phyloP scores from a whole-genome alignment of 2,888 invertebrate genomes.

The Parapristionchus giblindavisi region DNA sequence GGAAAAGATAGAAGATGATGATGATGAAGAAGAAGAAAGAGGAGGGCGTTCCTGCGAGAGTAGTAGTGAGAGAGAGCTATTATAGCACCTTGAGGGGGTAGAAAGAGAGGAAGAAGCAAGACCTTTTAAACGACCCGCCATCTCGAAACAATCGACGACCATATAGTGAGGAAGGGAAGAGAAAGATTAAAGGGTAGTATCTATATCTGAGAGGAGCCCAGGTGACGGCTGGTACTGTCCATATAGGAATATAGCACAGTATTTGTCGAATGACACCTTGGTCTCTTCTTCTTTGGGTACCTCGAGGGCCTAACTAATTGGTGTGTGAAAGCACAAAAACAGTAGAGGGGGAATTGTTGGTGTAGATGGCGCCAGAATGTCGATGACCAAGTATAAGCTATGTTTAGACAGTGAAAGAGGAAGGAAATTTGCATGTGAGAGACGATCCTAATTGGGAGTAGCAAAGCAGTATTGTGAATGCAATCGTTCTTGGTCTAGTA shows the following conservation, averaged over 20 bases:
- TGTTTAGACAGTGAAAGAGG: constrained; percentile 26
- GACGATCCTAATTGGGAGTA: constrained; percentile 11
- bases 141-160: constrained; percentile 25
- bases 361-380: constrained; percentile 1
- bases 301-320: background rate
- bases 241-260: too few relatives aligned
- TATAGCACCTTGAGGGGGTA: constrained; percentile 19
- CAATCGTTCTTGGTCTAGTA: too few relatives aligned
- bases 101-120: background rate
- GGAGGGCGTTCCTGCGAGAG: constrained; percentile 4
- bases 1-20: background rate
- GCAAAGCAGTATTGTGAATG: constrained; percentile 2
- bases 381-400: constrained; percentile 30
- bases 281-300: background rate
- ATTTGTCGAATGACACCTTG: background rate
- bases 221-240: too few relatives aligned
- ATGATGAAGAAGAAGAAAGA: background rate
- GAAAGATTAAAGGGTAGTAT: background rate
- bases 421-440: constrained; percentile 31
- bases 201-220: too few relatives aligned
- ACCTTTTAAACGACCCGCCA: constrained; percentile 1
- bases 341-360: background rate
- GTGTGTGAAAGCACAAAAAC: background rate
- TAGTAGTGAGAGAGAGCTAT: constrained; percentile 20
- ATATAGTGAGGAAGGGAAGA: constrained; percentile 1